Evolutionary conservation across 2,797 vertebrate species (phyloP).

Genomic region (Galago senegalensis): DNA sequence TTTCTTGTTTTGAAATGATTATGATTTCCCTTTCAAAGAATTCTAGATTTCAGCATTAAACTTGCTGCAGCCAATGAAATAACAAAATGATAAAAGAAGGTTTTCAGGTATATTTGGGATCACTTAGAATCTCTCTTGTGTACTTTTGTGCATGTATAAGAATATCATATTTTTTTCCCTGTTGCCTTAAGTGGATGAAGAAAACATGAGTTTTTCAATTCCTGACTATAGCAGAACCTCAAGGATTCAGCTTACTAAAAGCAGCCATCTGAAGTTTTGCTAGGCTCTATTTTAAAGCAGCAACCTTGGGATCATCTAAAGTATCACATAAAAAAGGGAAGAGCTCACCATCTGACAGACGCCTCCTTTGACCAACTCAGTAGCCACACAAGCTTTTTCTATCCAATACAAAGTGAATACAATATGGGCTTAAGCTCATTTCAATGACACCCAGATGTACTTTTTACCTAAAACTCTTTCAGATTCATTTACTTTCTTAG

Average conservation of each 20-base stretch:
- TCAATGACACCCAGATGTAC: neutral
- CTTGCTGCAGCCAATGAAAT: neutral
- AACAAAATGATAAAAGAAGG: neutral
- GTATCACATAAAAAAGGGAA: neutral
- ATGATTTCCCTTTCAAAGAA: neutral
- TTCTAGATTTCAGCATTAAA: neutral
- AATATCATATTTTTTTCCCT: neutral
- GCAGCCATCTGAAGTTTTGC: neutral
- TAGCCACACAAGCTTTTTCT: neutral
- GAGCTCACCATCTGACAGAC: neutral
- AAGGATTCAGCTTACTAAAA: neutral
- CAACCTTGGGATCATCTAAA: neutral
- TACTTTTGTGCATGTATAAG: neutral
- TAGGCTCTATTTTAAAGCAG: neutral
- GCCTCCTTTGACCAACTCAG: neutral
- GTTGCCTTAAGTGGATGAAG: neutral
- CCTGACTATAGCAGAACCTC: neutral
- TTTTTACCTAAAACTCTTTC: neutral
- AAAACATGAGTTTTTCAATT: neutral
- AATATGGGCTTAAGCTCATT: neutral
- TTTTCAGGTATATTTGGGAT: neutral
- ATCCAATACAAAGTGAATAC: neutral
- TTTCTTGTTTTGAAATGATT: slow-evolving; percentile 46
- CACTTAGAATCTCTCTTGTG: neutral
- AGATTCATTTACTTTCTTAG: slow-evolving; percentile 32